Evolutionary conservation across 2,888 invertebrate genomes (phyloP), one percentile per base, ranked within the genome.

Genomic region (Serripes groenlandicus): DNA sequence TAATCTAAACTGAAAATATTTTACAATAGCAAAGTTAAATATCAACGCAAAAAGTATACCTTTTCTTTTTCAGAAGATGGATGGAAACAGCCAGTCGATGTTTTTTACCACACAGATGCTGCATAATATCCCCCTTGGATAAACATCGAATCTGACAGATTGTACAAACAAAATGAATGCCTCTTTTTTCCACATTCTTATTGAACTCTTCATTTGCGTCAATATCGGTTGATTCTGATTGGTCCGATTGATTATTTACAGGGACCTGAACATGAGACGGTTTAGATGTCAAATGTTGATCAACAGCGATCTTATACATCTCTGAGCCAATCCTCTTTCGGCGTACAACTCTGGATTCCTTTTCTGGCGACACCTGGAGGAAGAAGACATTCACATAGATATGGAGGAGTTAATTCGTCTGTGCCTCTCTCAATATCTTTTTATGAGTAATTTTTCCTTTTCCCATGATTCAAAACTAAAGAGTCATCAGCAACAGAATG

Each of bases 211-310:
- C 26, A 3, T 66, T 34, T 18, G 32, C 21, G 21, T 62, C 62
- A 9, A 62, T 15, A 3, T 34, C 9, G 3, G 64, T 7, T 34
- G 32, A 18, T 34, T 34, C 64, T 35, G 34, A 18, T 34, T 21
- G 34, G 35, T 34, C n/a, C 7, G 28, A 5, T 23, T 66, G 60
- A 35, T 64, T 52, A n/a, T 75, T 56, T 26, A 58, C 58, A 11
- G 70, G 54, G 23, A 64, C 42, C 37, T 58, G 70, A 11, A 37
- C 26, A 42, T 73, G 58, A 5, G 49, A 34, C 1, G 79, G 78
- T 58, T 83, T 85, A n/a, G 81, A 78, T 18, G 82, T 81, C 18
- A 87, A 62, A 75, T 90, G 90, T 37, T 90, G 90, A 81, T 90
- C 89, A 3, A 90, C 89, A 52, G 89, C 89, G 15, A 88, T 68